phyloP scores from a whole-genome alignment of 2,888 invertebrate species.

The Cyclophora punctaria region DNA sequence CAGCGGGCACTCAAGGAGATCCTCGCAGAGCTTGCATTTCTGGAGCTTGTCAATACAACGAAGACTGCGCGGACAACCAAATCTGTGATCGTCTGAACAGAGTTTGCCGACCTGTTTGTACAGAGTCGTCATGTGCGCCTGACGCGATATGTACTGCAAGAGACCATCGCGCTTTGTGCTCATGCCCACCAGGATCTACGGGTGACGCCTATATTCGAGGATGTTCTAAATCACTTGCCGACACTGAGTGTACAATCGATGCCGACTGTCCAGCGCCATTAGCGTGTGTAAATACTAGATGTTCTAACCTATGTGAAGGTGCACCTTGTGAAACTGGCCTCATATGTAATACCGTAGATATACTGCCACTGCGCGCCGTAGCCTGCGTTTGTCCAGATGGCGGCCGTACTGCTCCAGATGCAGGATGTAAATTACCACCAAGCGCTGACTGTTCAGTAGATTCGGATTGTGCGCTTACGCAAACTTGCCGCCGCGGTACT shows the following conservation, averaged over 20 bases:
- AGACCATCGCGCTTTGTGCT: constrained; percentile 85
- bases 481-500: constrained; percentile 83
- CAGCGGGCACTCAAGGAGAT: constrained; percentile 89
- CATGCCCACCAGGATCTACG: constrained; percentile 81
- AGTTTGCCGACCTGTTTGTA: constrained; percentile 87
- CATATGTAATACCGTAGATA: constrained; percentile 85
- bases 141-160: constrained; percentile 84
- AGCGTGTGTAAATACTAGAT: constrained; percentile 85
- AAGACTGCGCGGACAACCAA: constrained; percentile 90
- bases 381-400: constrained; percentile 91
- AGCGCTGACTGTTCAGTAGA: constrained; percentile 81
- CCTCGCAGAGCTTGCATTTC: constrained; percentile 87
- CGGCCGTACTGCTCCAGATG: constrained; percentile 82
- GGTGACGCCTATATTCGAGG: constrained; percentile 85
- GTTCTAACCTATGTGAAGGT: constrained; percentile 85
- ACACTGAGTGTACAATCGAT: constrained; percentile 82
- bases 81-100: constrained; percentile 89
- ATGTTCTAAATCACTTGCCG: constrained; percentile 43
- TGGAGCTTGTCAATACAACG: constrained; percentile 89
- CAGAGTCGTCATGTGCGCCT: constrained; percentile 86
- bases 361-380: constrained; percentile 86
- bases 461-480: constrained; percentile 82
- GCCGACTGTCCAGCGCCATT: constrained; percentile 83
- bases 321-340: constrained; percentile 86
- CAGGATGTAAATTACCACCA: constrained; percentile 79